Base-by-base conservation (phyloP, 2,888 invertebrate genomes). In the Melanargia galathea region DNA sequence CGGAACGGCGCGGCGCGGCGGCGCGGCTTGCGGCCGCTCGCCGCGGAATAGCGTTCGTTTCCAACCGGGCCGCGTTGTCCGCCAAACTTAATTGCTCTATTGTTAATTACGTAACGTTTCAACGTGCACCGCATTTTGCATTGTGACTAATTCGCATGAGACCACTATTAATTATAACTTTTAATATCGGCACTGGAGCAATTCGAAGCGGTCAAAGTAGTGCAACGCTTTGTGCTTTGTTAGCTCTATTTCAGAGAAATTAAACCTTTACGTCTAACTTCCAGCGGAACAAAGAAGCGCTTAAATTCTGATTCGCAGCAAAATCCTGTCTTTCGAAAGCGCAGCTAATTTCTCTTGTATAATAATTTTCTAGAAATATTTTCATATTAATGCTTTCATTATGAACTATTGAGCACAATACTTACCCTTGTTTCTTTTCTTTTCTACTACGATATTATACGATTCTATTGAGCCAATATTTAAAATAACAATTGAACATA, bases 101-200 rank as follows among this genome's bases (percentile, higher is more conserved):
- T 91, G 90, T 90, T 90, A 90, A 90, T 91, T 90, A 87, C 85
- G 85, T 85, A 84, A 88, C 89, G 84, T 87, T 89, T 86, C 86
- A 86, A 79, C 82, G 77, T 83, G 75, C 73, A 79, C 84, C 83
- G 73, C 84, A 83, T 72, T 74, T 66, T 67, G 75, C 74, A 79
- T 78, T 79, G 78, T 81, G 80, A 79, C 80, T 80, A 79, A 82
- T 80, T 80, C 78, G 72, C 75, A 76, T 80, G 76, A 81, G 82
- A 79, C 78, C 73, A 73, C 75, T 76, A 77, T 80, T 79, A 67
- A 70, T 69, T 70, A 70, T 68, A 65, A 67, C 64, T 68, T 65
- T 67, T 70, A 67, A 67, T 67, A 66, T 66, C 65, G 68, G 64
- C 63, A 74, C 77, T 69, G 67, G 67, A 70, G 74, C 77, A 55